Evolutionary conservation across 2,888 invertebrate species (phyloP).

Genomic region (Folsomia candida): DNA sequence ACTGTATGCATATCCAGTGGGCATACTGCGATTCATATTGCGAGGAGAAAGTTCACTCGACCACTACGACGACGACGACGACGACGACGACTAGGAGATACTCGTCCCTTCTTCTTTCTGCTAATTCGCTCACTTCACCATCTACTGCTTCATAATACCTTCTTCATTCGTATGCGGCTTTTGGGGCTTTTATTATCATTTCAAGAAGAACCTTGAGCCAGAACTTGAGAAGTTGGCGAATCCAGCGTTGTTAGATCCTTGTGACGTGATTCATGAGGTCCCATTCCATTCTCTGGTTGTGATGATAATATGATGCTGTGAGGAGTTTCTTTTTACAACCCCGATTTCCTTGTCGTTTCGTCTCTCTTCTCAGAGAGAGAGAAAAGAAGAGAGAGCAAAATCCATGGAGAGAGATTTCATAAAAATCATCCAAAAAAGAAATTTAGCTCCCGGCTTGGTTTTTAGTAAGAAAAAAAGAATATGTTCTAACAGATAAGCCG

Average conservation of each 20-base stretch:
- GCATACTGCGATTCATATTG: neutral
- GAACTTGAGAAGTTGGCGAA: conserved; percentile 14
- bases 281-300: conserved; percentile 43
- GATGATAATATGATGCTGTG: conserved; percentile 41
- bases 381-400: neutral
- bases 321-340: neutral
- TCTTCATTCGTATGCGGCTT: conserved; percentile 10
- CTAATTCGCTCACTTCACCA: neutral
- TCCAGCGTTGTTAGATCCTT: too few species aligned
- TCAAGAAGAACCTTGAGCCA: too few species aligned
- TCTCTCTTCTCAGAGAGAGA: neutral
- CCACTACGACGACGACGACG: neutral
- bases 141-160: neutral
- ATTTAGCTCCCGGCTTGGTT: conserved; percentile 34
- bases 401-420: neutral
- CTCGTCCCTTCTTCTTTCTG: neutral
- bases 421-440: neutral
- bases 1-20: conserved; percentile 10
- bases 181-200: conserved; percentile 13
- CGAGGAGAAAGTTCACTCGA: neutral
- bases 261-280: conserved; percentile 46
- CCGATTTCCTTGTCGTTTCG: neutral
- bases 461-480: conserved; percentile 41
- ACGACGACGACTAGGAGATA: too few species aligned
- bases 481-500: conserved; percentile 41